Evolutionary conservation across 2,888 invertebrate genomes (phyloP).

Genomic region (Hydroisotoma schaefferi): DNA sequence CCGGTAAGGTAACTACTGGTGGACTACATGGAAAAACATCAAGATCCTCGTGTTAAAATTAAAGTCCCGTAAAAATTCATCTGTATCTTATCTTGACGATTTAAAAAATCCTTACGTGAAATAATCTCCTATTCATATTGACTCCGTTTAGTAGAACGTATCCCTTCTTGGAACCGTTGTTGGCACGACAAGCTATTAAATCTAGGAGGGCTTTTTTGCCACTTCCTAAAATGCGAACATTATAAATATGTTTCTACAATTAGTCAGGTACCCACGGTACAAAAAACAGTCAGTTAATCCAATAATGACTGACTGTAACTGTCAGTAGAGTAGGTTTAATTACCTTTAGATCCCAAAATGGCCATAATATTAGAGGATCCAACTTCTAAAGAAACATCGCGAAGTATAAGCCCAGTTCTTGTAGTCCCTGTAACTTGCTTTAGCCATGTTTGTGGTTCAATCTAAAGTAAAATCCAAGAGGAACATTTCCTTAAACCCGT

Average conservation of each 20-base stretch:
- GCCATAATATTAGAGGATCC: conserved; percentile 92
- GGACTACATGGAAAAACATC: conserved; percentile 20
- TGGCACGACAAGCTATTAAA: conserved; percentile 63
- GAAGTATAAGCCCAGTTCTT: conserved; percentile 79
- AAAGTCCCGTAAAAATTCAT: not conserved
- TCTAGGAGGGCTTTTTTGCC: conserved; percentile 92
- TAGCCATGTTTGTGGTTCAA: conserved; percentile 73
- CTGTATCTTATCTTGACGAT: not conserved
- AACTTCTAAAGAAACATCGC: conserved; percentile 86
- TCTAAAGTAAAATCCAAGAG: conserved; percentile 55
- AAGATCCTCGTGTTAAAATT: not conserved
- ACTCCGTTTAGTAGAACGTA: conserved; percentile 82
- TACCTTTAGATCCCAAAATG: conserved; percentile 86
- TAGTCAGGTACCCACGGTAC: no score
- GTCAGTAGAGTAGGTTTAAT: no score
- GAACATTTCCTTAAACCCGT: not conserved
- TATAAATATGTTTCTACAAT: no score
- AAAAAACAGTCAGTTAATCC: no score
- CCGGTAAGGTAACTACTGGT: conserved; percentile 46
- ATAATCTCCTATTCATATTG: conserved; percentile 72
- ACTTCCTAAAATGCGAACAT: conserved; percentile 62
- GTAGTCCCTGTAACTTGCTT: conserved; percentile 71
- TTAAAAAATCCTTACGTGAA: conserved; percentile 69
- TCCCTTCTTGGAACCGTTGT: conserved; percentile 61
- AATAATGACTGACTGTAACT: no score